phyloP scores from a whole-genome alignment of 2,797 vertebrate species.

The Gymnoscopelus braueri region DNA sequence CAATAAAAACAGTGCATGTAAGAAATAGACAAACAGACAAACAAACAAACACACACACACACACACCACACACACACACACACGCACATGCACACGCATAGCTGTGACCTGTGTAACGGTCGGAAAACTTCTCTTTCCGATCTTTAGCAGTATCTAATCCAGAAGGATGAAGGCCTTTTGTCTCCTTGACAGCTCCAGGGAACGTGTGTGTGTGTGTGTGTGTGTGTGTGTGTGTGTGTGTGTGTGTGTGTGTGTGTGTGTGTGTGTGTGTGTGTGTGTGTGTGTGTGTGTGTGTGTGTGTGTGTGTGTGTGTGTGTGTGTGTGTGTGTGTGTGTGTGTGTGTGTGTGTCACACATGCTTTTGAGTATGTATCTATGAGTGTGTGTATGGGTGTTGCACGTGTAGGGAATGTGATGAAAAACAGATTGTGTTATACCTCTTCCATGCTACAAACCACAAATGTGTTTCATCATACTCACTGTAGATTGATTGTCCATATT shows the following conservation, averaged over 20 bases:
- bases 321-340: conserved; percentile 12
- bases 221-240: conserved; percentile 25
- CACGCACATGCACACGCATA: conserved; percentile 26
- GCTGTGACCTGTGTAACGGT: conserved; percentile 19
- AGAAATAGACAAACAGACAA: too few species aligned
- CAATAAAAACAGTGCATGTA: too few species aligned
- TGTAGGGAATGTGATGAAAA: neutral
- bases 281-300: neutral
- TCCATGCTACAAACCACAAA: neutral
- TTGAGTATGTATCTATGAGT: neutral
- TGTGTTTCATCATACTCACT: neutral
- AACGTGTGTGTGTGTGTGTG: conserved; percentile 28
- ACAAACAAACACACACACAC: neutral
- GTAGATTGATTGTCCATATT: too few species aligned
- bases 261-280: conserved; percentile 21
- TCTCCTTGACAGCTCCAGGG: conserved; percentile 53
- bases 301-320: conserved; percentile 4
- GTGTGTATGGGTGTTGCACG: neutral
- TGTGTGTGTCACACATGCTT: neutral
- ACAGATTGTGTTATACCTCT: neutral
- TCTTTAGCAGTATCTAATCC: conserved; percentile 66
- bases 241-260: conserved; percentile 21
- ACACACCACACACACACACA: neutral
- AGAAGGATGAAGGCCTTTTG: conserved; percentile 60
- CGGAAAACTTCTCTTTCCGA: conserved; percentile 70